Conservation (phyloP, 2,797 vertebrate species). For the Cryptoprocta ferox region DNA sequence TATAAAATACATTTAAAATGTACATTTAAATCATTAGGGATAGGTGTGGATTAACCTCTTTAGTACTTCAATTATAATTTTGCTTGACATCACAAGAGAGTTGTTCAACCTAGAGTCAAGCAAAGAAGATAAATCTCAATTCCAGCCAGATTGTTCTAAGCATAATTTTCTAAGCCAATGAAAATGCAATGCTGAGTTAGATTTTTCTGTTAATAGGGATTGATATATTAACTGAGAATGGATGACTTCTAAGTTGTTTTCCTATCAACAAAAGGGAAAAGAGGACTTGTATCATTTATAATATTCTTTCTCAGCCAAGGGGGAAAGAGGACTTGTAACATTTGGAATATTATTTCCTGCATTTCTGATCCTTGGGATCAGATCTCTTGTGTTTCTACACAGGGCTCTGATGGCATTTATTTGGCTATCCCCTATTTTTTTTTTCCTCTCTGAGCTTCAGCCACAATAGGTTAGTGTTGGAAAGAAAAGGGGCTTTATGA, state of each 20-base stretch:
- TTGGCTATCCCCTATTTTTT: background rate
- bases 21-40: background rate
- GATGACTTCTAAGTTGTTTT: slow-evolving; percentile 62
- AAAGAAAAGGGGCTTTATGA: background rate
- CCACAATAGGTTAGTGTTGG: background rate
- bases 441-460: background rate
- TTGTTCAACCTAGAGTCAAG: slow-evolving; percentile 36
- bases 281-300: background rate
- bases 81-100: slow-evolving; percentile 14
- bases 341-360: background rate
- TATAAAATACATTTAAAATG: background rate
- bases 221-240: slow-evolving; percentile 53
- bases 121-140: background rate
- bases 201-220: slow-evolving; percentile 63
- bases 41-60: slow-evolving; percentile 15
- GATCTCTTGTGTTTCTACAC: background rate
- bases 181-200: slow-evolving; percentile 63
- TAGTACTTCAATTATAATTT: slow-evolving; percentile 59
- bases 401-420: background rate
- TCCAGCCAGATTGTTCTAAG: background rate
- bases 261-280: background rate
- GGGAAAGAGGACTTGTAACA: background rate
- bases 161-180: slow-evolving; percentile 65
- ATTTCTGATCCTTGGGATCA: background rate
- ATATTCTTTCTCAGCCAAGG: background rate